Conservation (phyloP, 2,113 vertebrate genomes). For the Limanda limanda region DNA sequence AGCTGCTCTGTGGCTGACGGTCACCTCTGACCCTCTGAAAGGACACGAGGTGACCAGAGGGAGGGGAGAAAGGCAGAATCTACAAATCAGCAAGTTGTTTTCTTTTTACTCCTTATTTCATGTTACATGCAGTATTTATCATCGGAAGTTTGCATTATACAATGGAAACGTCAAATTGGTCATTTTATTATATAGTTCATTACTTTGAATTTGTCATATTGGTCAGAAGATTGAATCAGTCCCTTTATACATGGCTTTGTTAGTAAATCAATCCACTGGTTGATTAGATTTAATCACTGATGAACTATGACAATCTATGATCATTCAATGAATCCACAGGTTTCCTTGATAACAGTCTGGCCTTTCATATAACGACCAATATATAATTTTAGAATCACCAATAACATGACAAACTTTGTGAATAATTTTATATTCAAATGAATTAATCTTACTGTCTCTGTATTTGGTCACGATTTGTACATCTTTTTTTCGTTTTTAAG, state of each 20-base stretch:
- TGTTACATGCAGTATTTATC: background rate
- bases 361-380: no score
- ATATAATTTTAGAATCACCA: background rate
- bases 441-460: background rate
- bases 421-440: background rate
- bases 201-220: no score
- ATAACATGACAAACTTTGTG: background rate
- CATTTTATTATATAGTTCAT: background rate
- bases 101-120: background rate
- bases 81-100: background rate
- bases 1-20: background rate
- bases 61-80: background rate
- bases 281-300: constrained; percentile 11
- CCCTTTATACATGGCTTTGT: background rate
- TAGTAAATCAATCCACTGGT: background rate
- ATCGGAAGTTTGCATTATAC: background rate
- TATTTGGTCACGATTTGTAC: background rate
- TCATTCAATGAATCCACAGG: background rate
- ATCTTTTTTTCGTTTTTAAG: background rate
- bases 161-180: no score
- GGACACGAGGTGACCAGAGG: background rate
- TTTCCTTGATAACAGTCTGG: background rate
- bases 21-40: constrained; percentile 12
- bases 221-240: no score
- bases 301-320: background rate